Evolutionary conservation across 2,797 vertebrate species (phyloP), one percentile per base, ranked within the genome.

Genomic region (Xenopus petersii): DNA sequence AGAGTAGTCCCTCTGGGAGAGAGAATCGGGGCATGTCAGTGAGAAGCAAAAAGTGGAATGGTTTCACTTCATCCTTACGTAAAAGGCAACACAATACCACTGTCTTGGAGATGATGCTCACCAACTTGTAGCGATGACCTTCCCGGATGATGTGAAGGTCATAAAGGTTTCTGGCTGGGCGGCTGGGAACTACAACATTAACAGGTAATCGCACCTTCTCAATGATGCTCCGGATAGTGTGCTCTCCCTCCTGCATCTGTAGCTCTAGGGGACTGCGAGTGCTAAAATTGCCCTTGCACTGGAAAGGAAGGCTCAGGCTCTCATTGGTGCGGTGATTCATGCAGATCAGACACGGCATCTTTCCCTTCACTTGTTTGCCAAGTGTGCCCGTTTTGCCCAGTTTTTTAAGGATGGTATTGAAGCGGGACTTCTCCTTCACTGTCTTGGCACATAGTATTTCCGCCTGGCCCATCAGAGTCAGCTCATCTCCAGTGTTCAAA

Each of bases 311-410:
- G 86, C 97, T 98, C 80, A 99, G 88, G 80, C 97, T 99, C 90
- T 98, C 97, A 63, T 98, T 98, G 89, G 97, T 98, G 83, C 97
- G 96, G 82, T 98, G 97, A 88, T 98, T 99, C 94, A 98, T 94
- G 81, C 97, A 99, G 86, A 99, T 97, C 83, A 99, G 85, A 46
- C 97, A 99, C 10, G 97, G 96, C 83, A 96, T 97, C 90, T 98
- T 98, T 86, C 95, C 91, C 66, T 89, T 92, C 75, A 79, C 71
- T 84, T 93, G 88, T 69, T 85, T 65, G 77, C 77, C 73, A 60
- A 88, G 62, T 16, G 86, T 87, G 0, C 92, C 91, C 0, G 93
- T 94, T 81, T 94, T 95, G 78, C 97, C 97, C 84, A 98, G 88
- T 73, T 94, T 94, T 51, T 94, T 92, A 79, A 99, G 84, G 56